These are phyloP conservation scores for Petrolisthes manimaculis DNA, from an alignment of 2,888 invertebrate species.

Conservation along the genomic window DNA sequence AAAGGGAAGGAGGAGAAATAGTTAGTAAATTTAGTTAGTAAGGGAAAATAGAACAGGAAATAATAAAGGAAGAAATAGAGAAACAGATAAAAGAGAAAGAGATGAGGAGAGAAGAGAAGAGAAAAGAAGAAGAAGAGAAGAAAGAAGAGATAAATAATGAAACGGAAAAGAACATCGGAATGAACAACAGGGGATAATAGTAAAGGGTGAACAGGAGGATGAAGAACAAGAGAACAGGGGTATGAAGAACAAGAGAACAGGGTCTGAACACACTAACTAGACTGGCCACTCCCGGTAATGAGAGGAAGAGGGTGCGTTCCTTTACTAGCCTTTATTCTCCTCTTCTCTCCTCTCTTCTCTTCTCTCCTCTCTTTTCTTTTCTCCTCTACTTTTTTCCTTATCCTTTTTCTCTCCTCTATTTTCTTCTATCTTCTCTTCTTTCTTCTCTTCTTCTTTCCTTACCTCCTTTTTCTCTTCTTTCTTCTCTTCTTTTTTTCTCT, in stretches of 20 bases:
- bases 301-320: too few relatives aligned
- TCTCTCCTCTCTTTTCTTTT: not conserved
- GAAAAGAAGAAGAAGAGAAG: too few relatives aligned
- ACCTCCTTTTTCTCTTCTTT: not conserved
- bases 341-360: not conserved
- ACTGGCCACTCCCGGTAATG: not conserved
- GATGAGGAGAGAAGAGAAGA: too few relatives aligned
- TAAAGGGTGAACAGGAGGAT: slow-evolving; percentile 1
- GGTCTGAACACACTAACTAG: not conserved
- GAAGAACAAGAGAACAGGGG: not conserved
- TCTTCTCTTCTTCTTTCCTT: not conserved
- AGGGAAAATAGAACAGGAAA: too few relatives aligned
- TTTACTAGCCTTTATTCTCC: not conserved
- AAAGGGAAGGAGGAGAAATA: too few relatives aligned
- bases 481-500: not conserved
- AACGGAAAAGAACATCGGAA: too few relatives aligned
- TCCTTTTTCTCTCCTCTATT: not conserved
- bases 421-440: not conserved
- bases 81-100: too few relatives aligned
- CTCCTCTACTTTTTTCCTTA: not conserved
- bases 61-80: too few relatives aligned
- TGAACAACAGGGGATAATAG: too few relatives aligned
- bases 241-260: not conserved
- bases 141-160: too few relatives aligned
- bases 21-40: too few relatives aligned